Evolutionary conservation across 1,140 invertebrate species (phyloP).

Genomic region (Drosophila obscura): DNA sequence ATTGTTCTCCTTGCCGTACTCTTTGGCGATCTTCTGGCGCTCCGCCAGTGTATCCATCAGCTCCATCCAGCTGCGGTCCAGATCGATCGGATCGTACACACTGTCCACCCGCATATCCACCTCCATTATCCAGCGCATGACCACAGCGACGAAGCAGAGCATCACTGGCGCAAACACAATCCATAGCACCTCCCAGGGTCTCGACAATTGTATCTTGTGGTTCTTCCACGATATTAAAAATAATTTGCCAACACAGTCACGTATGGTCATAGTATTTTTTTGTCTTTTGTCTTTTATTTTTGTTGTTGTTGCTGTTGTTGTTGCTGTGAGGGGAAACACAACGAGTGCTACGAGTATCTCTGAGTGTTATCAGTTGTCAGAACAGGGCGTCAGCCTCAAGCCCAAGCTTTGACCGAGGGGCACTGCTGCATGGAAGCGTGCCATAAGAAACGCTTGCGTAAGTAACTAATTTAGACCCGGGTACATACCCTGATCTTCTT

Average conservation of each 20-base stretch:
- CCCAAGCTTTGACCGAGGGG: too few relatives aligned
- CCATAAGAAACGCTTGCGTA: too few relatives aligned
- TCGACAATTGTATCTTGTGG: conserved; percentile 44
- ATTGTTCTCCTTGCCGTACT: conserved; percentile 6
- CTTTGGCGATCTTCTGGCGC: background rate
- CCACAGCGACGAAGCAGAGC: conserved; percentile 29
- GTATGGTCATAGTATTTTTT: conserved; percentile 36
- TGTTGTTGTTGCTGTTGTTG: too few relatives aligned
- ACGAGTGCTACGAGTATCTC: too few relatives aligned
- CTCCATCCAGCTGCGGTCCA: conserved; percentile 37
- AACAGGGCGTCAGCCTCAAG: too few relatives aligned
- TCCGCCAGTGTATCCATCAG: conserved; percentile 24
- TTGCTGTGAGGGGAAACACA: background rate
- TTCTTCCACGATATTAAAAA: conserved; percentile 53
- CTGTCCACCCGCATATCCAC: conserved; percentile 9
- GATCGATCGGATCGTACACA: conserved; percentile 34
- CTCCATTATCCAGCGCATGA: conserved; percentile 8
- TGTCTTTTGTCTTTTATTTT: background rate
- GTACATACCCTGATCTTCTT: too few relatives aligned
- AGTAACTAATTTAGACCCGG: too few relatives aligned
- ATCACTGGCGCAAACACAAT: conserved; percentile 22
- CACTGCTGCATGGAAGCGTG: too few relatives aligned
- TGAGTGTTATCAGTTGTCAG: too few relatives aligned
- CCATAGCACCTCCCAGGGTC: conserved; percentile 32
- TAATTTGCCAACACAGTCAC: conserved; percentile 39